Conservation (phyloP, 2,888 invertebrate species). For the Piscicola geometra region DNA sequence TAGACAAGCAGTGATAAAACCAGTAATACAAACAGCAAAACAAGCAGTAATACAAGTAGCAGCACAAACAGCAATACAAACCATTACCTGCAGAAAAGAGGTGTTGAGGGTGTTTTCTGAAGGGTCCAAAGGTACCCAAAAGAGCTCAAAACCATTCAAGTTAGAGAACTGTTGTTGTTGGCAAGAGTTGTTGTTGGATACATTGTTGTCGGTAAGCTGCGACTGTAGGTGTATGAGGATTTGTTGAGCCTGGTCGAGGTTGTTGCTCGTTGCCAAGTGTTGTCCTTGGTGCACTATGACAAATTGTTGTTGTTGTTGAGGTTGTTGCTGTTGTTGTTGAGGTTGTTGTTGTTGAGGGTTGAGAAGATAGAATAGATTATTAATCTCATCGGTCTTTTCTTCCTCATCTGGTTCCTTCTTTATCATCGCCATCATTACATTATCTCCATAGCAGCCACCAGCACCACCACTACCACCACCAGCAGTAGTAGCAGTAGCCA, state of each 20-base stretch:
- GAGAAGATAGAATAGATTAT: background rate
- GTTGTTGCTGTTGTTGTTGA: background rate
- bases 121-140: background rate
- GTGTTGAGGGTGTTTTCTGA: background rate
- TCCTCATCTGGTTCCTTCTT: background rate
- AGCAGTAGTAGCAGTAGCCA: background rate
- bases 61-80: too few species aligned
- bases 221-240: too few species aligned
- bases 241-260: background rate
- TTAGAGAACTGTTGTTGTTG: background rate
- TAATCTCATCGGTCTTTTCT: too few species aligned
- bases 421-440: background rate
- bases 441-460: background rate
- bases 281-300: background rate
- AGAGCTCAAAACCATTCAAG: background rate
- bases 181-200: background rate
- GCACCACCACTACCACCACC: background rate
- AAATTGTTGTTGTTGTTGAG: background rate
- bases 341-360: conserved; percentile 6
- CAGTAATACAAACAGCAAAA: too few species aligned
- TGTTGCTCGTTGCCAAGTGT: background rate
- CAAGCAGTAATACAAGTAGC: too few species aligned
- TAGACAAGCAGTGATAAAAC: too few species aligned
- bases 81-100: background rate
- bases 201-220: too few species aligned